These are phyloP conservation scores for Hemicordylus capensis DNA, from an alignment of 2,113 vertebrate species.

Conservation along the genomic window DNA sequence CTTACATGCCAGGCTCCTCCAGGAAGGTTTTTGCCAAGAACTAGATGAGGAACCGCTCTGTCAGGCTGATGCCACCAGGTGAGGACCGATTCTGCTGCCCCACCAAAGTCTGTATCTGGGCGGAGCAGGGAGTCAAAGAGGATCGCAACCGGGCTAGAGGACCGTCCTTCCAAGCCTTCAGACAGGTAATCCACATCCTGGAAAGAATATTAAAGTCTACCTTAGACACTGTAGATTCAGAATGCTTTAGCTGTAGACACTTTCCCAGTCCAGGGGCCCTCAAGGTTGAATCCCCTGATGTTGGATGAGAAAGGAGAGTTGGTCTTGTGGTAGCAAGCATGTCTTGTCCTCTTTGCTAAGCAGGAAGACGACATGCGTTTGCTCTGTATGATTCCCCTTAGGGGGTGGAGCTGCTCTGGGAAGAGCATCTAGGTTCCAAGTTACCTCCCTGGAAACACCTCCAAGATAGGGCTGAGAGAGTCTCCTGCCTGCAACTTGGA, in stretches of 20 bases:
- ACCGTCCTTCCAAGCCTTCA: slow-evolving; percentile 83
- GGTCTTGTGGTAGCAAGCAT: no score
- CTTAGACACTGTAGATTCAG: neutral
- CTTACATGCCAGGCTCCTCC: slow-evolving; percentile 86
- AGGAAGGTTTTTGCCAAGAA: slow-evolving; percentile 78
- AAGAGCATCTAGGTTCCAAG: no score
- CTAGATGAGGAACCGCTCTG: slow-evolving; percentile 78
- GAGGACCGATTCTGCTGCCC: slow-evolving; percentile 76
- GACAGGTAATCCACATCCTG: slow-evolving; percentile 83
- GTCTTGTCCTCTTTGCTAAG: no score
- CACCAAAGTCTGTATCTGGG: slow-evolving; percentile 81
- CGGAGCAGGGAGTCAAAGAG: slow-evolving; percentile 82
- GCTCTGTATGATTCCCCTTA: no score
- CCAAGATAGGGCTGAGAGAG: no score
- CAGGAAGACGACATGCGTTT: no score
- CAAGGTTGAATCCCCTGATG: no score
- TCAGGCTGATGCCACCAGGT: slow-evolving; percentile 68
- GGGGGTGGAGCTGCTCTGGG: no score
- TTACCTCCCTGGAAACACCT: no score
- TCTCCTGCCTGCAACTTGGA: no score
- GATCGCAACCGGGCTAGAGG: slow-evolving; percentile 77
- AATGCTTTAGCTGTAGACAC: neutral
- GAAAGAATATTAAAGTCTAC: neutral
- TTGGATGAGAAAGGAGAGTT: no score
- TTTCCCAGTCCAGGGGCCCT: no score